phyloP scores from a whole-genome alignment of 2,888 invertebrate species.

The Argynnis bischoffii region DNA sequence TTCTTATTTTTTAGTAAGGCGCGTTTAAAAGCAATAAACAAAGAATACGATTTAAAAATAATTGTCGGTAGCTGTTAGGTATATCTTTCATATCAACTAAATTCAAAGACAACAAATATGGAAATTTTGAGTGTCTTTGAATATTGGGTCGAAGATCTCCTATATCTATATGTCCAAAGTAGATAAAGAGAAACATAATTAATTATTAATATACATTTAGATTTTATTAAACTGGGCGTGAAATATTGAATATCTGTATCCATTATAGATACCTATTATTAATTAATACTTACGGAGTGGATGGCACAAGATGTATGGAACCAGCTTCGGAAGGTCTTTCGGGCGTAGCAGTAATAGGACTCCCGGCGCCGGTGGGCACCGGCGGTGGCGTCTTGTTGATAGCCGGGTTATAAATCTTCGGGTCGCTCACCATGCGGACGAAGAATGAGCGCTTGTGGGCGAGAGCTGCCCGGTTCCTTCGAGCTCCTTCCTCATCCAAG shows the following conservation, averaged over 20 bases:
- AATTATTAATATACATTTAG: too few species aligned
- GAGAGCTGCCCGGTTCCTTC: constrained; percentile 89
- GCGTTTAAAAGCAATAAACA: constrained; percentile 12
- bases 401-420: constrained; percentile 96
- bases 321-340: constrained; percentile 58
- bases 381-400: constrained; percentile 89
- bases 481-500: constrained; percentile 87
- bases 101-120: too few species aligned
- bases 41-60: not conserved
- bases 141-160: too few species aligned
- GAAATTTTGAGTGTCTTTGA: too few species aligned
- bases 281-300: constrained; percentile 58
- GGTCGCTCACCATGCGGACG: constrained; percentile 98
- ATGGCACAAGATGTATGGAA: constrained; percentile 49
- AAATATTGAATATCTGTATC: not conserved
- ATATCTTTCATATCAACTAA: not conserved
- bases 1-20: not conserved
- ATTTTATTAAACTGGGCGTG: too few species aligned
- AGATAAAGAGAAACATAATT: too few species aligned
- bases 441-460: constrained; percentile 97
- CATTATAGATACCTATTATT: not conserved
- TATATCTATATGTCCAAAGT: too few species aligned
- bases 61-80: not conserved
- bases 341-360: constrained; percentile 71
- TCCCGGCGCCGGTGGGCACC: constrained; percentile 77